Percentiles rank a stretch among this genome's conserved stretches.
phyloP scores from a whole-genome alignment of 1,140 invertebrate species.

The Drosophila kikkawai region DNA sequence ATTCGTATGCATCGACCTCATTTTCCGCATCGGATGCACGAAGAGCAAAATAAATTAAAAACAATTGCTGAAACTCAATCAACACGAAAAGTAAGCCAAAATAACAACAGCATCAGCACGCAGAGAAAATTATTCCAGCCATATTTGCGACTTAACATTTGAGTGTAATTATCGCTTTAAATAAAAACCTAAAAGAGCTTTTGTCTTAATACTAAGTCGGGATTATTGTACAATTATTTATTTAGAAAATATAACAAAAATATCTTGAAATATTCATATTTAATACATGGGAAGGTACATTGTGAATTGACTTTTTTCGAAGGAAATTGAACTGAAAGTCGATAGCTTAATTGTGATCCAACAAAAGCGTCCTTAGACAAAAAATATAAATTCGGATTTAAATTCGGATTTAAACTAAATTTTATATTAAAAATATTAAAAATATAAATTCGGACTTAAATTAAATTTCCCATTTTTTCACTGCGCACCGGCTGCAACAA shows the following conservation, averaged over 20 bases:
- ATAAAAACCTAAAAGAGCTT: neutral
- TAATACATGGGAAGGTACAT: too few relatives aligned
- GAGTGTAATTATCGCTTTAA: neutral
- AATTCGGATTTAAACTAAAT: too few relatives aligned
- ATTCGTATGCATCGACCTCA: constrained; percentile 57
- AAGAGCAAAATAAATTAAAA: constrained; percentile 64
- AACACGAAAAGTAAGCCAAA: constrained; percentile 60
- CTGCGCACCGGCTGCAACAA: neutral
- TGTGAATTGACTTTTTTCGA: too few relatives aligned
- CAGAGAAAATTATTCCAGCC: neutral
- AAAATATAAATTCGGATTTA: neutral
- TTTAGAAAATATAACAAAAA: too few relatives aligned
- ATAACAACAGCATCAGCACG: constrained; percentile 48
- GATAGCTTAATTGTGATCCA: too few relatives aligned
- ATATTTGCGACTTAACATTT: neutral
- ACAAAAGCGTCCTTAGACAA: too few relatives aligned
- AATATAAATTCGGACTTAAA: too few relatives aligned
- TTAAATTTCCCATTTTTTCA: neutral
- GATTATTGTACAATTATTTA: too few relatives aligned
- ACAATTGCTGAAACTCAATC: constrained; percentile 61
- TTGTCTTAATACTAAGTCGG: neutral
- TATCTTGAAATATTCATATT: too few relatives aligned
- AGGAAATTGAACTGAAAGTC: too few relatives aligned
- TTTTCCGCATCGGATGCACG: constrained; percentile 48
- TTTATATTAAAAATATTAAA: too few relatives aligned